Conservation (phyloP, 2,797 vertebrate genomes). For the Argya squamiceps region DNA sequence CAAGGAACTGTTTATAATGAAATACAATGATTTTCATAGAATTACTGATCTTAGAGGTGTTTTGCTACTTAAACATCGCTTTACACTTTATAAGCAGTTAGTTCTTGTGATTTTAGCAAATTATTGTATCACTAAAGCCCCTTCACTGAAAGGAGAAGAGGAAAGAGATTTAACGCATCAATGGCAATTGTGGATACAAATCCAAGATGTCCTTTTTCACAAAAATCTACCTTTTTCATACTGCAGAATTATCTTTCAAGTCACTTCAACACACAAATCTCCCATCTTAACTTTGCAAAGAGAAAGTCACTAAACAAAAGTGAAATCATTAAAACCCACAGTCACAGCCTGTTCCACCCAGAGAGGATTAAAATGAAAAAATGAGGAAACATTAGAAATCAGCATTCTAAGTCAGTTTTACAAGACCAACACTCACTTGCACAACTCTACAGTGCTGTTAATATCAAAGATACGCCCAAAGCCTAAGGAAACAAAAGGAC, state of each 20-base stretch:
- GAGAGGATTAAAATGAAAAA: neutral
- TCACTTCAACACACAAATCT: neutral
- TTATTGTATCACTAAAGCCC: neutral
- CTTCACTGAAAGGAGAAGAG: neutral
- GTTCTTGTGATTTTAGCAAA: neutral
- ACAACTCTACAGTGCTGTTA: neutral
- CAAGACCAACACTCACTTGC: neutral
- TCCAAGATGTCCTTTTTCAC: neutral
- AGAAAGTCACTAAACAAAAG: neutral
- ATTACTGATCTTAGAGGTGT: neutral
- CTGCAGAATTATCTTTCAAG: neutral
- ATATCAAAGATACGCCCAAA: neutral
- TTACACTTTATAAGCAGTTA: neutral
- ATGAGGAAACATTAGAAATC: neutral
- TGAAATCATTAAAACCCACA: neutral
- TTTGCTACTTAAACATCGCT: neutral
- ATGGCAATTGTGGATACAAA: neutral
- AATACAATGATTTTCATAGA: neutral
- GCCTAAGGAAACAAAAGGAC: neutral
- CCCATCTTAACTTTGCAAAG: neutral
- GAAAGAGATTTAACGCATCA: neutral
- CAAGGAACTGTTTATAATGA: neutral
- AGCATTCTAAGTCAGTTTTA: neutral
- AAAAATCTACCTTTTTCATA: neutral
- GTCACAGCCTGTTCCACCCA: neutral